phyloP scores from a whole-genome alignment of 2,113 vertebrate genomes.

The Nothobranchius kuhntae region DNA sequence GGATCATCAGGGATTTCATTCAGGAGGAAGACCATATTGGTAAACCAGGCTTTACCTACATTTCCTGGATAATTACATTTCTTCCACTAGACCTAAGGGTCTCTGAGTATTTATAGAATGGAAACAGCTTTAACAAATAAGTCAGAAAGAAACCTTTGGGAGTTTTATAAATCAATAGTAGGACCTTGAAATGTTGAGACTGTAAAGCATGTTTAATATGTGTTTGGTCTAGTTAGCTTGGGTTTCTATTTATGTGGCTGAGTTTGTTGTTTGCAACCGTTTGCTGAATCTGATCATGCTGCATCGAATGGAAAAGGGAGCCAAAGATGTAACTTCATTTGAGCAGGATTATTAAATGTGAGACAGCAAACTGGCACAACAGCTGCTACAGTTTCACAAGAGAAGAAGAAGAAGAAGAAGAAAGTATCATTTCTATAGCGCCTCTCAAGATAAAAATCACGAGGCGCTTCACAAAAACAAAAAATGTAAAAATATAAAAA shows the following conservation, averaged over 20 bases:
- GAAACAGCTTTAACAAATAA: neutral
- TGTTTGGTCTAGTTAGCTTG: neutral
- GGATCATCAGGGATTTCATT: neutral
- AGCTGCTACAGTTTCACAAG: conserved; percentile 2
- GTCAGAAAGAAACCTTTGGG: neutral
- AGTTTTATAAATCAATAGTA: neutral
- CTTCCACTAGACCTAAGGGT: neutral
- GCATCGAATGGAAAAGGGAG: neutral
- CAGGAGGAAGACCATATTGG: neutral
- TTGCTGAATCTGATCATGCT: conserved; percentile 2
- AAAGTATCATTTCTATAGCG: neutral
- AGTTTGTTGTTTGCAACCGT: neutral
- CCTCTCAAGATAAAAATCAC: too few species aligned
- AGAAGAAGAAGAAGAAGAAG: conserved; percentile 8
- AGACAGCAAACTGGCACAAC: conserved; percentile 18
- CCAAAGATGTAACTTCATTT: conserved; percentile 32
- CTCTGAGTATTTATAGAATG: neutral
- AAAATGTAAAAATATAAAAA: too few species aligned
- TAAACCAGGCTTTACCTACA: neutral
- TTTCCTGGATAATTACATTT: neutral
- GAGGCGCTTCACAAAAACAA: too few species aligned
- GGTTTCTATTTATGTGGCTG: neutral
- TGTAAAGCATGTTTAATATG: neutral
- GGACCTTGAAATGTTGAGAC: neutral
- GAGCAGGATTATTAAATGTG: conserved; percentile 31